Evolutionary conservation across 2,113 vertebrate genomes (phyloP).

Genomic region (Rhipidura dahli): DNA sequence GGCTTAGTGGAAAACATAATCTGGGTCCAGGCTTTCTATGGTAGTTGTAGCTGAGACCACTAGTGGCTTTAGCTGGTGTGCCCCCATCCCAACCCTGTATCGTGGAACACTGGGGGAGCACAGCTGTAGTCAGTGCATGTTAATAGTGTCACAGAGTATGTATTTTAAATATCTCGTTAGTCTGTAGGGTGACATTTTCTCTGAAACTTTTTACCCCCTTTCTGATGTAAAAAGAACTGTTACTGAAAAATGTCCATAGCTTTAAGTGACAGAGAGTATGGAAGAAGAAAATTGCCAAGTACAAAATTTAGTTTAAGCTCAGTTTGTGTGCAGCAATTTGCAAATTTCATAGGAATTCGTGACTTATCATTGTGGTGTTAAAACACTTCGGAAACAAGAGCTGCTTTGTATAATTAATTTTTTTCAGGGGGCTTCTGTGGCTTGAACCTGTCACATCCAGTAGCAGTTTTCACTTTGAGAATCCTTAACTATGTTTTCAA

Average conservation of each 20-base stretch:
- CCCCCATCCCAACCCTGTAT: fast-evolving
- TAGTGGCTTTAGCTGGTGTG: neutral
- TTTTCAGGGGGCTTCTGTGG: slow-evolving; percentile 54
- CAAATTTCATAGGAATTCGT: slow-evolving; percentile 15
- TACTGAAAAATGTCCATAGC: slow-evolving; percentile 14
- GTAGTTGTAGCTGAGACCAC: neutral
- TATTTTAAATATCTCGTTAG: neutral
- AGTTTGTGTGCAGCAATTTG: slow-evolving; percentile 30
- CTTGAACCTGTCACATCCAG: slow-evolving; percentile 63
- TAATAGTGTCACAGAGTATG: neutral
- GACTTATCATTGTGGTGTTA: slow-evolving; percentile 19
- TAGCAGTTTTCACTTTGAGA: slow-evolving; percentile 63
- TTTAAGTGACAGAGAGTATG: neutral
- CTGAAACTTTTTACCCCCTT: neutral
- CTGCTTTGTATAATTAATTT: slow-evolving; percentile 59
- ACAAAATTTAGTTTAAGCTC: slow-evolving; percentile 30
- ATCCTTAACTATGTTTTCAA: slow-evolving; percentile 62
- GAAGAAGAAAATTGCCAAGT: neutral
- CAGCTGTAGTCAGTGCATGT: neutral
- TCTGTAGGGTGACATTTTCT: neutral
- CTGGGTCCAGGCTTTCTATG: neutral
- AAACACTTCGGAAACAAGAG: slow-evolving; percentile 44
- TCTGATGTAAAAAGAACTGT: neutral
- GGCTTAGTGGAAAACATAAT: neutral
- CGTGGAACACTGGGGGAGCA: fast-evolving